Evolutionary conservation across 2,113 vertebrate genomes (phyloP).

Genomic region (Tetraodon nigroviridis): DNA sequence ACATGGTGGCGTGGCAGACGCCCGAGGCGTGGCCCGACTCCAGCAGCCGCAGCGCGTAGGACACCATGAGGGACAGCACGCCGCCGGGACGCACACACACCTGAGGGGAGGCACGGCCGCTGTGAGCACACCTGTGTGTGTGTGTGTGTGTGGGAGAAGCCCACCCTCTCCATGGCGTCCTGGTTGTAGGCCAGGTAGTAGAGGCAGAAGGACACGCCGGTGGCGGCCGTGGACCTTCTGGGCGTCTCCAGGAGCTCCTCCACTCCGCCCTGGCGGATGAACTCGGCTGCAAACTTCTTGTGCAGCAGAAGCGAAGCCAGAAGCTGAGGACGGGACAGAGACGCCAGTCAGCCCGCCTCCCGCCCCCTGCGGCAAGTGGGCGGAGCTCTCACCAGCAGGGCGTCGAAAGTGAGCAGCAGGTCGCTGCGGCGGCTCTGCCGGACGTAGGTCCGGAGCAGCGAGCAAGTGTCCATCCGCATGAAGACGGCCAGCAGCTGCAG

Average conservation of each 20-base stretch:
- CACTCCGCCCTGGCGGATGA: slow-evolving; percentile 77
- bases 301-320: slow-evolving; percentile 92
- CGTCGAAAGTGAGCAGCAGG: slow-evolving; percentile 92
- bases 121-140: slow-evolving; percentile 85
- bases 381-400: slow-evolving; percentile 91
- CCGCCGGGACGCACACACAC: slow-evolving; percentile 88
- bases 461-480: slow-evolving; percentile 89
- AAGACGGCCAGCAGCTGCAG: slow-evolving; percentile 88
- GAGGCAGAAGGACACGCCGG: slow-evolving; percentile 91
- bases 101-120: too few relatives aligned
- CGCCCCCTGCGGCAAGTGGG: too few relatives aligned
- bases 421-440: slow-evolving; percentile 85
- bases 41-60: slow-evolving; percentile 92
- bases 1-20: slow-evolving; percentile 97
- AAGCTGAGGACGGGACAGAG: slow-evolving; percentile 68
- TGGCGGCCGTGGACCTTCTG: slow-evolving; percentile 94
- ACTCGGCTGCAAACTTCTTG: slow-evolving; percentile 94
- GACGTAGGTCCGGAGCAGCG: slow-evolving; percentile 93
- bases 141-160: neutral
- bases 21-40: slow-evolving; percentile 94
- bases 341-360: too few relatives aligned
- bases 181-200: slow-evolving; percentile 97
- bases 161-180: slow-evolving; percentile 94
- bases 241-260: slow-evolving; percentile 92
- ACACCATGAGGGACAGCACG: slow-evolving; percentile 86